phyloP scores from a whole-genome alignment of 2,888 invertebrate genomes.

The Omphaloscelis lunosa region DNA sequence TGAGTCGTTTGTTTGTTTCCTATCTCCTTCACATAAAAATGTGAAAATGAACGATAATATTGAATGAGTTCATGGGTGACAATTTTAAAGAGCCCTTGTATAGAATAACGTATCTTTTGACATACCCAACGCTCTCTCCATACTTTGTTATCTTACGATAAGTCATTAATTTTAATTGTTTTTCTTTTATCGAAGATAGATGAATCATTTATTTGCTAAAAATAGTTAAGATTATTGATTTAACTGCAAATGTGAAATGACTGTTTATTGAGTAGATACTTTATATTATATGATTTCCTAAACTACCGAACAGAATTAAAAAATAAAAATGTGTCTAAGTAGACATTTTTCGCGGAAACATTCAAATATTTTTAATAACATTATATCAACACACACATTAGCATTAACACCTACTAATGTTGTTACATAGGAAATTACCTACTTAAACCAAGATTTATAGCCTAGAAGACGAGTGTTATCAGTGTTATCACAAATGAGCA shows the following conservation, averaged over 20 bases:
- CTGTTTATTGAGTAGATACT: neutral
- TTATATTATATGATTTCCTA: neutral
- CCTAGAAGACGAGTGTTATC: slow-evolving; percentile 38
- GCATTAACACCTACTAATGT: slow-evolving; percentile 13
- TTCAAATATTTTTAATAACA: neutral
- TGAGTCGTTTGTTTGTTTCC: slow-evolving; percentile 41
- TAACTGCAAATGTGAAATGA: neutral
- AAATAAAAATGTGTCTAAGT: too few relatives aligned
- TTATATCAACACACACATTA: slow-evolving; percentile 19
- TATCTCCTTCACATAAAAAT: slow-evolving; percentile 59
- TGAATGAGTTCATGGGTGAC: slow-evolving; percentile 64
- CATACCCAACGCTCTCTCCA: slow-evolving; percentile 58
- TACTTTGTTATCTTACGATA: slow-evolving; percentile 55
- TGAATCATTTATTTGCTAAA: slow-evolving; percentile 11
- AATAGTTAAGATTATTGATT: neutral
- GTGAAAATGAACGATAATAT: slow-evolving; percentile 54
- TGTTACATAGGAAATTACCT: slow-evolving; percentile 26
- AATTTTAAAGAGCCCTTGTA: slow-evolving; percentile 63
- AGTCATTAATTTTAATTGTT: slow-evolving; percentile 51
- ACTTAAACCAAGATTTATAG: slow-evolving; percentile 48
- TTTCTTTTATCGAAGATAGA: slow-evolving; percentile 17
- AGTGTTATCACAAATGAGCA: slow-evolving; percentile 52
- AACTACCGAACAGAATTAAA: neutral
- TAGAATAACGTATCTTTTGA: slow-evolving; percentile 60
- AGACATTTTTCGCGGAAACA: neutral